Evolutionary conservation across 1,140 invertebrate species (phyloP), one percentile per base, ranked within the genome.

Genomic region (Lepidurus couesii): DNA sequence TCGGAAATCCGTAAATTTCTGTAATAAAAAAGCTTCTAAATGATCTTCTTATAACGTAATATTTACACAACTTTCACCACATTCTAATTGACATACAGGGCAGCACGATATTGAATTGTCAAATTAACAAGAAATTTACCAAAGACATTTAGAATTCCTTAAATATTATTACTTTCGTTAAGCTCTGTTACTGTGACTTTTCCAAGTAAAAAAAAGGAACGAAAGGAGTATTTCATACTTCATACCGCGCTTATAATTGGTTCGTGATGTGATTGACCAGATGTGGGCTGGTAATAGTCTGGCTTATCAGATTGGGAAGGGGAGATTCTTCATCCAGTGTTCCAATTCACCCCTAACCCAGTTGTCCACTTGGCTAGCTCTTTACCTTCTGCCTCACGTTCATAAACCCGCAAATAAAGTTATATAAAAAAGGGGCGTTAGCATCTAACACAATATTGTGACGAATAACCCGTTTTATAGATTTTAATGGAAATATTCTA

Each of bases 201-300:
- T 65, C 4, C 6, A 5, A 21, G 21, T 9, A 3, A 65, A 21
- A 21, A 13, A 21, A 16, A 47, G 16, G 45, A 47, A 47, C 8
- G 53, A 65, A 65, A 13, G 0, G 7, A 21, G 8, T 13, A 65
- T 21, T 65, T 65, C 16, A 21, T 65, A 65, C 53, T 65, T 21
- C 16, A 16, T 11, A 7, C 53, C 53, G 21, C 53, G 53, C 53
- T 65, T 65, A 16, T 65, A 65, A 65, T 21, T 65, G 6, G 53
- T 65, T 65, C 13, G 16, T 65, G 53, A 65, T 65, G 53, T 65
- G 53, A 65, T 7, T 65, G 53, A 65, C 53, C 53, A 65, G 53
- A 65, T 65, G 53, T 65, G 53, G 53, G 53, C 53, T 65, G 16
- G 53, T 65, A 65, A 65, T 65, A 65, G 53, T 65, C 53, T 65